Conservation (phyloP, 2,888 invertebrate species). For the Drosophila merina region DNA sequence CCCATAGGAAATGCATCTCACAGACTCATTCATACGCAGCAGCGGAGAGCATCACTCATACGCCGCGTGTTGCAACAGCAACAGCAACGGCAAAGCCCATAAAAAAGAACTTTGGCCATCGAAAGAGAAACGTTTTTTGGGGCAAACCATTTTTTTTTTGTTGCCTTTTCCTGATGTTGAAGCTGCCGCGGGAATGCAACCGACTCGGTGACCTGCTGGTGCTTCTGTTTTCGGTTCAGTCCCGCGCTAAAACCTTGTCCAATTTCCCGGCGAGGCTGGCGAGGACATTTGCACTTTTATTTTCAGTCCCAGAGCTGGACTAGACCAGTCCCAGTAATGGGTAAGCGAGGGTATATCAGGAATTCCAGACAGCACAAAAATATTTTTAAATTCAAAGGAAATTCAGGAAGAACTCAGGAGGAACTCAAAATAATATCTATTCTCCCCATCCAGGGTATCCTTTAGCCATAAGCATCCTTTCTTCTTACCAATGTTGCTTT, state of each 20-base stretch:
- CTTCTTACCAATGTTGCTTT: constrained; percentile 34
- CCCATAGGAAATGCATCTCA: constrained; percentile 15
- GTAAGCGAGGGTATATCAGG: neutral
- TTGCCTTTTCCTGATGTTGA: neutral
- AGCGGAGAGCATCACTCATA: constrained; percentile 67
- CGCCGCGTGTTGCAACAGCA: constrained; percentile 54
- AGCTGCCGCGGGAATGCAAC: constrained; percentile 25
- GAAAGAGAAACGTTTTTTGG: constrained; percentile 45
- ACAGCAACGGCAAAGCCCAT: neutral
- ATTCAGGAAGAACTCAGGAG: too few relatives aligned
- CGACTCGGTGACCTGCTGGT: constrained; percentile 33
- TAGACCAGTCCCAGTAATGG: constrained; percentile 27
- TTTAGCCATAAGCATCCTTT: neutral
- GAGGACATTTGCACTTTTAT: constrained; percentile 75
- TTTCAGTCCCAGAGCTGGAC: constrained; percentile 44
- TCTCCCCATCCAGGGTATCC: constrained; percentile 22
- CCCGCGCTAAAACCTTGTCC: constrained; percentile 30
- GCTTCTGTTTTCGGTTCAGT: constrained; percentile 14
- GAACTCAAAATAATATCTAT: too few relatives aligned
- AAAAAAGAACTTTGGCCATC: constrained; percentile 31
- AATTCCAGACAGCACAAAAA: too few relatives aligned
- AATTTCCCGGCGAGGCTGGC: constrained; percentile 42
- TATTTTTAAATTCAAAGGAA: too few relatives aligned
- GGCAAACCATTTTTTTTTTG: constrained; percentile 9
- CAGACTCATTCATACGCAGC: constrained; percentile 34